Percentiles rank a stretch among this genome's conserved stretches.
Conservation (phyloP, 1,140 invertebrate species). For the Lasioglossum albipes region DNA sequence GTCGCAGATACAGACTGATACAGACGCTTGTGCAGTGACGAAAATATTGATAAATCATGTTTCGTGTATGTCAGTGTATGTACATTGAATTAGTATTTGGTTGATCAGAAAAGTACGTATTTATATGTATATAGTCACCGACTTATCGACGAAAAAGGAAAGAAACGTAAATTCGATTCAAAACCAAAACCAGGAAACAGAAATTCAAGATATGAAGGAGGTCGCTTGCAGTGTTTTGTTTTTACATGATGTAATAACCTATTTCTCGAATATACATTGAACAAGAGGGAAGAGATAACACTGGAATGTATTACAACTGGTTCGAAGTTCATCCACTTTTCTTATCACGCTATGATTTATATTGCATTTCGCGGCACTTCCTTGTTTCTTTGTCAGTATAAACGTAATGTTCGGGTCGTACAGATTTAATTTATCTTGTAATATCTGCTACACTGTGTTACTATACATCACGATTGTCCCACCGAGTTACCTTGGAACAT, state of each 20-base stretch:
- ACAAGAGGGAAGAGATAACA: conserved; percentile 39
- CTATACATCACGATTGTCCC: background rate
- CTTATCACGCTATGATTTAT: conserved; percentile 34
- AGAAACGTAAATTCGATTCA: background rate
- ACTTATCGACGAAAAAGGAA: background rate
- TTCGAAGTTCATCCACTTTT: conserved; percentile 41
- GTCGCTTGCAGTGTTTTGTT: conserved; percentile 37
- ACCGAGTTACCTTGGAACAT: conserved; percentile 33
- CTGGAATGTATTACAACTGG: conserved; percentile 35
- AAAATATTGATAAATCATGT: conserved; percentile 15
- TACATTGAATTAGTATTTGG: background rate
- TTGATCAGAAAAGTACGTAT: background rate
- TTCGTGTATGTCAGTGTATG: no score
- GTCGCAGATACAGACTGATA: conserved; percentile 3
- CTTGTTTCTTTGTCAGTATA: conserved; percentile 52
- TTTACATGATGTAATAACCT: conserved; percentile 56
- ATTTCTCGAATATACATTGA: conserved; percentile 22
- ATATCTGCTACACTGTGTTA: background rate
- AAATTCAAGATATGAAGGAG: background rate
- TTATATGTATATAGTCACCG: no score
- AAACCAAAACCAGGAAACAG: no score
- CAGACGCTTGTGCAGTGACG: background rate
- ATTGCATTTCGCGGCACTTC: conserved; percentile 44
- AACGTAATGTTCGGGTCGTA: conserved; percentile 15
- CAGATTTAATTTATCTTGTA: conserved; percentile 17